Percentiles rank a stretch among this genome's conserved stretches.
Conservation (phyloP, 2,113 vertebrate species). For the Phasianus colchicus region DNA sequence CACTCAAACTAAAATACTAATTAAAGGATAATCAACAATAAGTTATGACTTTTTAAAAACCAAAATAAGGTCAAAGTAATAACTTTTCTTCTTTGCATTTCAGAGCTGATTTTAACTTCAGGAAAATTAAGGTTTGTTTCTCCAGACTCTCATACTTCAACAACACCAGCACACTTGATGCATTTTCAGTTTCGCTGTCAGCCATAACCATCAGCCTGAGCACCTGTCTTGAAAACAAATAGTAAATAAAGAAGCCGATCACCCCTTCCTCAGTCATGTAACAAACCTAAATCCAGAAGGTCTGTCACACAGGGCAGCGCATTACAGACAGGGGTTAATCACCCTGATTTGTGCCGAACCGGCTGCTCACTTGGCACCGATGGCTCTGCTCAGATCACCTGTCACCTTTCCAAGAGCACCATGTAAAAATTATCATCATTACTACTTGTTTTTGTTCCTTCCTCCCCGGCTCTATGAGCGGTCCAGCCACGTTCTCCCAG, state of each 20-base stretch:
- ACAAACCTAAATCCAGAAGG: neutral
- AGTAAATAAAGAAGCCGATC: neutral
- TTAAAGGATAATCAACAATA: neutral
- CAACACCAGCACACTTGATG: neutral
- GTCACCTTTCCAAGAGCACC: neutral
- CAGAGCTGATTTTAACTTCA: neutral
- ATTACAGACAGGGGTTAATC: neutral
- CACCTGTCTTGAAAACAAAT: neutral
- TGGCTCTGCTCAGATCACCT: neutral
- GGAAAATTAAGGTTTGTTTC: neutral
- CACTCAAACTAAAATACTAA: neutral
- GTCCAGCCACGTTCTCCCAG: too few species aligned
- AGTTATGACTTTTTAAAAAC: neutral
- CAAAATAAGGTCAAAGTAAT: neutral
- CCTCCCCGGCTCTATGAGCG: neutral
- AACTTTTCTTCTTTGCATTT: neutral
- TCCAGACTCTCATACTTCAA: neutral
- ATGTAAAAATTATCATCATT: neutral
- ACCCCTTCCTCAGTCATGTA: neutral
- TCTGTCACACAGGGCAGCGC: rapidly evolving
- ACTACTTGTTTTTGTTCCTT: neutral
- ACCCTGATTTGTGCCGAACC: neutral
- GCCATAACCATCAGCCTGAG: neutral
- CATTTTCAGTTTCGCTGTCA: neutral
- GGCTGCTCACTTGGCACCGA: neutral